Evolutionary conservation across 2,113 vertebrate species (phyloP), one percentile per base, ranked within the genome.

Genomic region (Epinephelus moara): DNA sequence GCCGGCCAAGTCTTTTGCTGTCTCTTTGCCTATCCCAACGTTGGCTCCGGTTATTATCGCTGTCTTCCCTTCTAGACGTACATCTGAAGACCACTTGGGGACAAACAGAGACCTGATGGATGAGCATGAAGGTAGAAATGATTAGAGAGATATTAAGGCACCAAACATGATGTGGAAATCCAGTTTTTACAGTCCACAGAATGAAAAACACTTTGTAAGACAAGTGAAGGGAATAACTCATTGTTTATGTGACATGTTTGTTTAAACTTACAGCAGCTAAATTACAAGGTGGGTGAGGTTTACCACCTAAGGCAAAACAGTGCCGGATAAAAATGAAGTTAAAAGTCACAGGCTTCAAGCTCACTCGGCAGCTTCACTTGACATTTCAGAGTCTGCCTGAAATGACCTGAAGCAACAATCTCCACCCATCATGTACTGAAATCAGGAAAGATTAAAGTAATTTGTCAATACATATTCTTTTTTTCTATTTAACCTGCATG

Each of bases 1-100:
- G 53, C 61, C 72, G 1, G 95, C 95, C 53, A 96, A 85, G 70
- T 95, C 94, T 80, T 82, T 94, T 2, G 92, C 95, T 0, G 93
- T 95, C 84, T 95, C 94, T 84, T 96, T 96, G 77, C 95, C 95
- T 75, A 96, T 95, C 68, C 95, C 95, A 6, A 71, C 64, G 77
- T 95, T 96, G 52, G 88, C 93, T 5, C 95, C 94, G 0, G 95
- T 96, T 17, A 96, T 81, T 40, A 96, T 86, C 4, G 93, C 95
- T 0, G 91, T 96, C 84, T 95, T 96, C 56, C 95, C 95, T 18
- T 96, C 94, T 37, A 96, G 87, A 47, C 75, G 63, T 18, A 86
- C 84, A 61, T 95, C 91, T 25, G 94, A 95, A 2, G 92, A 91
- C 91, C 94, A 95, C 11, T 88, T 83, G 21, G 85, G 71, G n/a